Percentiles rank a stretch among this genome's conserved stretches.
These are phyloP conservation scores for Aleiodes alternator DNA, from an alignment of 2,888 invertebrate species.

Conservation along the genomic window DNA sequence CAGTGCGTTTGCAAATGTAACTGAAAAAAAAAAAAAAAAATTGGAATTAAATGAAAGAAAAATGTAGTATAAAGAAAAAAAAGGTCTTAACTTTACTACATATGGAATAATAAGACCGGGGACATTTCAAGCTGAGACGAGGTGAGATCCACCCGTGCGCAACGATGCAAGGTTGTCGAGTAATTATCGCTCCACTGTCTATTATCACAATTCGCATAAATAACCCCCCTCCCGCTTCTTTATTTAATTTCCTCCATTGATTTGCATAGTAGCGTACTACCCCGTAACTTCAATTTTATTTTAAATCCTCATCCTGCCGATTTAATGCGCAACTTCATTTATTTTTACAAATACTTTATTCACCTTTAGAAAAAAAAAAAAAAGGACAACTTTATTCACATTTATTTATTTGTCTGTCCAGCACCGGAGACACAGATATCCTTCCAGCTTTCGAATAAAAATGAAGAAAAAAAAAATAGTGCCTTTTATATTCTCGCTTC, in stretches of 20 bases:
- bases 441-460: too few species aligned
- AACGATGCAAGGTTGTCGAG: constrained; percentile 36
- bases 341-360: not conserved
- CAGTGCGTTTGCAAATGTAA: not conserved
- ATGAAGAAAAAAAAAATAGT: too few species aligned
- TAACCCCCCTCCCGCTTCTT: constrained; percentile 5
- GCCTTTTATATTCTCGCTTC: too few species aligned
- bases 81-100: constrained; percentile 9
- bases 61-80: not conserved
- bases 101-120: constrained; percentile 24
- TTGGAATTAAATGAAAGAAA: constrained; percentile 2
- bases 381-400: not conserved
- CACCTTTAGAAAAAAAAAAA: too few species aligned
- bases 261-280: constrained; percentile 14
- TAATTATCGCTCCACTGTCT: constrained; percentile 36
- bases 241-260: not conserved
- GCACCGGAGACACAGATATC: too few species aligned
- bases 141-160: constrained; percentile 33
- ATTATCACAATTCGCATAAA: constrained; percentile 33
- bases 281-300: not conserved
- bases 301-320: constrained; percentile 10
- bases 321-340: not conserved
- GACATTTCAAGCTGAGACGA: constrained; percentile 20
- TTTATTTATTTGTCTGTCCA: not conserved
- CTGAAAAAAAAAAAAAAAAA: not conserved